phyloP scores from a whole-genome alignment of 2,888 invertebrate species.

The Machimus atricapillus region DNA sequence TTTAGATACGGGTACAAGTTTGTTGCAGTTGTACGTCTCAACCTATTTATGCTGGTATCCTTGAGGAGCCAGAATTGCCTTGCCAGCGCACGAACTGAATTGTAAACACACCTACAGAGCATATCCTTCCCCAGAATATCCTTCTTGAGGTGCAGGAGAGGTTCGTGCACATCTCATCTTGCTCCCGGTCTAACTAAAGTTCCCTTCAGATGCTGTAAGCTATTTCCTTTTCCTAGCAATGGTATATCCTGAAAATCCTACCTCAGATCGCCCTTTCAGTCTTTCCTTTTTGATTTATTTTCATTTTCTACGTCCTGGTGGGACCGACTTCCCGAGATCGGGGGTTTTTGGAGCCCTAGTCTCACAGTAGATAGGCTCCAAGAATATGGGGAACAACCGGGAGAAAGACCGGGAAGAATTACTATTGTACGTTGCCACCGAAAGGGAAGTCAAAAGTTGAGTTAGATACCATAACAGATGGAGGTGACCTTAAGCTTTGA shows the following conservation, averaged over 20 bases:
- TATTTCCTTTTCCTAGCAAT: constrained; percentile 3
- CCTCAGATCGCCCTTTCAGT: constrained; percentile 30
- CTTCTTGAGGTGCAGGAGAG: background rate
- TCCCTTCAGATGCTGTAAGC: constrained; percentile 25
- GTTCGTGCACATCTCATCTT: constrained; percentile 2
- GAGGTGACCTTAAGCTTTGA: background rate
- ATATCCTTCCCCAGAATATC: background rate
- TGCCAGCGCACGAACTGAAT: background rate
- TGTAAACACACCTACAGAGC: constrained; percentile 20
- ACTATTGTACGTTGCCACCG: background rate
- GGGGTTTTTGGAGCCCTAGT: no score
- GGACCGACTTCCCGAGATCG: background rate
- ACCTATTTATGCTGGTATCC: constrained; percentile 24
- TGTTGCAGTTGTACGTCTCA: constrained; percentile 17
- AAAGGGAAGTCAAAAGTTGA: constrained; percentile 8
- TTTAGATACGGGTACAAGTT: constrained; percentile 20
- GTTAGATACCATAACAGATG: background rate
- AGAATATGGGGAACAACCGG: background rate
- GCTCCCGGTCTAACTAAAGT: background rate
- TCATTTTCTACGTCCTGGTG: background rate
- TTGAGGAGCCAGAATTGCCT: background rate
- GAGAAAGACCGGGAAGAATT: background rate
- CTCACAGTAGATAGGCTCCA: background rate
- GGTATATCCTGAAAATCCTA: constrained; percentile 17
- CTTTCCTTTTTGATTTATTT: constrained; percentile 28